A percentile compares a stretch with the other conserved stretches of the same genome.
phyloP scores from a whole-genome alignment of 2,888 invertebrate species.

The Limenitis camilla region DNA sequence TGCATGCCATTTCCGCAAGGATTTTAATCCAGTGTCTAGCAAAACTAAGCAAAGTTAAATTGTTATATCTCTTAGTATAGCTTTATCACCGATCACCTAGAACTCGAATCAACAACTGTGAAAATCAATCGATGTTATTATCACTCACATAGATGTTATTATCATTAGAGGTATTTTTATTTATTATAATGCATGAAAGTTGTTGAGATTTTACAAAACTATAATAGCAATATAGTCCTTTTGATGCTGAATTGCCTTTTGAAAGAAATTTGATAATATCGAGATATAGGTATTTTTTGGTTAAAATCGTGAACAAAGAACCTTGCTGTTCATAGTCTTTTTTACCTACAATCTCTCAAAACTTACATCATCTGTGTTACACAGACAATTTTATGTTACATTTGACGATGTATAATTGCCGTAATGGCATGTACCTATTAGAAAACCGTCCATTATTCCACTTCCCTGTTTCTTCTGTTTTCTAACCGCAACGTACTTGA shows the following conservation, averaged over 20 bases:
- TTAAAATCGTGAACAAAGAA: not conserved
- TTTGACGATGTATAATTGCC: conserved; percentile 15
- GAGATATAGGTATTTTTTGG: not conserved
- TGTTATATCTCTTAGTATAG: too few relatives aligned
- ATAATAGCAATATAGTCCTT: too few relatives aligned
- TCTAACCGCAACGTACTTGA: conserved; percentile 18
- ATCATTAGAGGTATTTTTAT: not conserved
- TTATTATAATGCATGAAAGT: not conserved
- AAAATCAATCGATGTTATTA: not conserved
- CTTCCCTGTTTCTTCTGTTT: conserved; percentile 21
- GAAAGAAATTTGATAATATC: too few relatives aligned
- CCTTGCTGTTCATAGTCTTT: not conserved
- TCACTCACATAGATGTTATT: not conserved
- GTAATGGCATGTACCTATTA: conserved; percentile 16
- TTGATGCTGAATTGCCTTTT: too few relatives aligned
- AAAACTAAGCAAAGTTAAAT: too few relatives aligned
- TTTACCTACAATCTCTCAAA: not conserved
- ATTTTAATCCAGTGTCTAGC: too few relatives aligned
- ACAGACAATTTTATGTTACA: conserved; percentile 17
- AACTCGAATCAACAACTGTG: too few relatives aligned
- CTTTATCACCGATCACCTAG: too few relatives aligned
- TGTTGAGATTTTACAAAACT: too few relatives aligned
- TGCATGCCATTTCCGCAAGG: too few relatives aligned
- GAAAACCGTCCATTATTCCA: conserved; percentile 16
- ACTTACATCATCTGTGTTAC: conserved; percentile 5